A percentile compares a stretch with the other conserved stretches of the same genome.
These are phyloP conservation scores for Drosophila watanabei DNA, from an alignment of 1,140 invertebrate genomes.

Conservation along the genomic window DNA sequence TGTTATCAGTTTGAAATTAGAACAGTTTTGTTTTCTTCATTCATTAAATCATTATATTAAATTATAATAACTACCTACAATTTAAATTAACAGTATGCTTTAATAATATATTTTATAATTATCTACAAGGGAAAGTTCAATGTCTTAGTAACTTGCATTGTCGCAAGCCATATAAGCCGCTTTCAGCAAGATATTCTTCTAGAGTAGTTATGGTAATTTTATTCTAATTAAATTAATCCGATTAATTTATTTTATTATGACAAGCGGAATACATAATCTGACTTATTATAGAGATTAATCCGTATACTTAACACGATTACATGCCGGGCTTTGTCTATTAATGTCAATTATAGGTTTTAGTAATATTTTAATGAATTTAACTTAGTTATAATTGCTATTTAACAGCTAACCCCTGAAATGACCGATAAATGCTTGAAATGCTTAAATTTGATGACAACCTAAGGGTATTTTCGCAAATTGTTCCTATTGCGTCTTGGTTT, in stretches of 20 bases:
- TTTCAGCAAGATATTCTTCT: too few species aligned
- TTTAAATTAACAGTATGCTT: neutral
- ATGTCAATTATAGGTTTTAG: too few species aligned
- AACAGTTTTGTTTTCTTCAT: neutral
- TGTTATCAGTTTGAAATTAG: neutral
- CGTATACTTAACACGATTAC: too few species aligned
- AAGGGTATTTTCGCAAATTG: neutral
- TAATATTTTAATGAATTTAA: neutral
- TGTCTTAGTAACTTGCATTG: neutral
- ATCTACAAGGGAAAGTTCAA: neutral
- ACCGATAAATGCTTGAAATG: neutral
- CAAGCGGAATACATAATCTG: neutral
- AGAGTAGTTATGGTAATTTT: slow-evolving; percentile 1
- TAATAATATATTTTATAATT: neutral
- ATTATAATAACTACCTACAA: neutral
- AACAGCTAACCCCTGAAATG: neutral
- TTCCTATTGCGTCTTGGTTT: slow-evolving; percentile 51
- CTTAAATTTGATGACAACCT: slow-evolving; percentile 14
- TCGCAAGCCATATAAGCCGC: neutral
- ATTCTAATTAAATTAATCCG: slow-evolving; percentile 1
- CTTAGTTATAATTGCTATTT: neutral
- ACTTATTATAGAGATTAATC: neutral
- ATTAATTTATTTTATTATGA: slow-evolving; percentile 5
- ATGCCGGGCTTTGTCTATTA: neutral
- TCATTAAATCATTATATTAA: neutral